phyloP scores from a whole-genome alignment of 2,888 invertebrate genomes.

The Keiferia lycopersicella region DNA sequence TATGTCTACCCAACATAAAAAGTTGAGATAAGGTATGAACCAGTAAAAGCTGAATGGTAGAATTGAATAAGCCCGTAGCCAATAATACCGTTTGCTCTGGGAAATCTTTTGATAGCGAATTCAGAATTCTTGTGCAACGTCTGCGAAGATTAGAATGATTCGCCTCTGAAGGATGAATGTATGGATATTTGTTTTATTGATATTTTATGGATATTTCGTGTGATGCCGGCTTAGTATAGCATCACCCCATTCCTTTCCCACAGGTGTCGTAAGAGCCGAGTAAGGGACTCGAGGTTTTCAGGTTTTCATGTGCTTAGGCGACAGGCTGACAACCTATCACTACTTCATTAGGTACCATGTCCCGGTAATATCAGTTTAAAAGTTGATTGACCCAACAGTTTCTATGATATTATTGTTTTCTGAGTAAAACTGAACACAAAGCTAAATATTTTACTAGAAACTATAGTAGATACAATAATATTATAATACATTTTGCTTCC shows the following conservation, averaged over 20 bases:
- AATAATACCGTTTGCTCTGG: background rate
- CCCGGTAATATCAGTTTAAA: too few species aligned
- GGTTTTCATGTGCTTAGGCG: too few species aligned
- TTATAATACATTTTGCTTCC: background rate
- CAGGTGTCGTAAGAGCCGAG: too few species aligned
- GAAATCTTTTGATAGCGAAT: conserved; percentile 13
- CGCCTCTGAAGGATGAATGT: conserved; percentile 9
- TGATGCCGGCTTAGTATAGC: too few species aligned
- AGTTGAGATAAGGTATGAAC: background rate
- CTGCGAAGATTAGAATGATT: conserved; percentile 5
- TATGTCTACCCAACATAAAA: background rate
- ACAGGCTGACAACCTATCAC: too few species aligned
- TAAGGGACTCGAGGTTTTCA: too few species aligned
- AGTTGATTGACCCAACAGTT: too few species aligned
- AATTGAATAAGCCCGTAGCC: background rate
- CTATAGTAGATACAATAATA: background rate
- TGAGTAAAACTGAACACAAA: too few species aligned
- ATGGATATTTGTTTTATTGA: conserved; percentile 12
- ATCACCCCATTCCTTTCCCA: too few species aligned
- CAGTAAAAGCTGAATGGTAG: conserved; percentile 5
- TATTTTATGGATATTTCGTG: too few species aligned
- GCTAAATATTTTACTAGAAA: background rate
- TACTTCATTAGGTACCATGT: background rate
- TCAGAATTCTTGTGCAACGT: conserved; percentile 16
- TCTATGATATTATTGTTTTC: too few species aligned